These are phyloP conservation scores for Nemoura dubitans DNA, from an alignment of 2,888 invertebrate genomes.

Conservation along the genomic window DNA sequence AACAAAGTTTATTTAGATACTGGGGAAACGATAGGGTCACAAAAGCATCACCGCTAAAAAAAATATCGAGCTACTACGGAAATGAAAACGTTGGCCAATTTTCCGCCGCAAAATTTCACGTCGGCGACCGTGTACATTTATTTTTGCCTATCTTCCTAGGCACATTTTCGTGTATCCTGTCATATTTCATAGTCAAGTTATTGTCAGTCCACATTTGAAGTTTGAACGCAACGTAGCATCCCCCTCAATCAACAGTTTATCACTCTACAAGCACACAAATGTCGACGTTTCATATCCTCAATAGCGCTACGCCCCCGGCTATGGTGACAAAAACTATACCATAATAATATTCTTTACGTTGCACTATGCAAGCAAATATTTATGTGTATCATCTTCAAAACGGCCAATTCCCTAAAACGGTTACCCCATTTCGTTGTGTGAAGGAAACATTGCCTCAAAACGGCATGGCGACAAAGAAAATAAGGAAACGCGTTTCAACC, in stretches of 20 bases:
- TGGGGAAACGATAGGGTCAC: not conserved
- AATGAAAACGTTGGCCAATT: not conserved
- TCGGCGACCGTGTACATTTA: not conserved
- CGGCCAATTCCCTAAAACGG: conserved; percentile 37
- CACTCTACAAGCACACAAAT: too few relatives aligned
- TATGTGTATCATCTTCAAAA: not conserved
- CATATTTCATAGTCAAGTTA: not conserved
- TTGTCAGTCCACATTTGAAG: not conserved
- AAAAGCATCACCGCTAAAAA: not conserved
- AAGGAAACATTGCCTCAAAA: not conserved
- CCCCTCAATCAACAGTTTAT: too few relatives aligned
- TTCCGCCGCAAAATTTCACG: not conserved
- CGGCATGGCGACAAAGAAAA: not conserved
- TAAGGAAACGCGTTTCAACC: too few relatives aligned
- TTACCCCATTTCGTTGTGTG: not conserved
- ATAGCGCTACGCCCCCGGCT: not conserved
- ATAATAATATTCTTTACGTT: conserved; percentile 22
- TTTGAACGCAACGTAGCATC: too few relatives aligned
- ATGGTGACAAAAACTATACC: not conserved
- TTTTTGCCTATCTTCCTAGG: too few relatives aligned
- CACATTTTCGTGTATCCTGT: not conserved
- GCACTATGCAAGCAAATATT: conserved; percentile 1
- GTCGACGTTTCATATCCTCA: not conserved
- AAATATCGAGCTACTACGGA: not conserved
- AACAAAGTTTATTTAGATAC: conserved; percentile 26